Percentiles rank a stretch among this genome's conserved stretches.
These are phyloP conservation scores for Amazona vittata DNA, from an alignment of 2,113 vertebrate genomes.

Conservation along the genomic window DNA sequence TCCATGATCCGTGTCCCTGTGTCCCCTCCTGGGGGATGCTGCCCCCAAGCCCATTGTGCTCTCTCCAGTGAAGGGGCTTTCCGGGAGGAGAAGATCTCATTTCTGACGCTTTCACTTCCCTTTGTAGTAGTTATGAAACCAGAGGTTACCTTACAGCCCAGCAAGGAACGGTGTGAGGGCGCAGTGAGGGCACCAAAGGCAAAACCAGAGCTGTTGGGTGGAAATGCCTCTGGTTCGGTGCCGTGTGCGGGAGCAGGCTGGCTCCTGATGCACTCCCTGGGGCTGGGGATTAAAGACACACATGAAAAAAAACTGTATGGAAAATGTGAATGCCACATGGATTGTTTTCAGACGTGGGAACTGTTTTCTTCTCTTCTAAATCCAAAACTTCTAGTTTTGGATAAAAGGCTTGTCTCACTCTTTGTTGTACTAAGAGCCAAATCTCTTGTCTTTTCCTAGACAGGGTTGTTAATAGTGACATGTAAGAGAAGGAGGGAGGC, in stretches of 20 bases:
- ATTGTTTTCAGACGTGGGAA: neutral
- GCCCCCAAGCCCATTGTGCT: no score
- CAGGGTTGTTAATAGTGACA: neutral
- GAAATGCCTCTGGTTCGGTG: fast-evolving
- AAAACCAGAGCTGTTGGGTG: fast-evolving
- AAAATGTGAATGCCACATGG: neutral
- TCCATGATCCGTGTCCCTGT: neutral
- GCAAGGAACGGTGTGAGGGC: fast-evolving
- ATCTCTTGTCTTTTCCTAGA: neutral
- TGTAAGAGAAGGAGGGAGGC: neutral
- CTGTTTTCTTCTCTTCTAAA: neutral
- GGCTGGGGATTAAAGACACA: neutral
- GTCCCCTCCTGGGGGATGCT: fast-evolving
- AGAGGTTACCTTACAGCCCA: neutral
- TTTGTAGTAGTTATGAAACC: neutral
- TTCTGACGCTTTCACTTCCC: neutral
- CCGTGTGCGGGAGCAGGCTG: fast-evolving
- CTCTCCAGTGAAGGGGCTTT: neutral
- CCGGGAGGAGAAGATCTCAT: neutral
- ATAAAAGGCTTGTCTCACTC: neutral
- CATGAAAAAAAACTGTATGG: neutral
- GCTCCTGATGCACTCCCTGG: fast-evolving
- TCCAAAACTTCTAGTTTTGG: fast-evolving
- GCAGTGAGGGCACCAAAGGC: fast-evolving
- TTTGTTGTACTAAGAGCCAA: neutral